Conservation (phyloP, 2,888 invertebrate genomes). For the Prosapia bicincta region DNA sequence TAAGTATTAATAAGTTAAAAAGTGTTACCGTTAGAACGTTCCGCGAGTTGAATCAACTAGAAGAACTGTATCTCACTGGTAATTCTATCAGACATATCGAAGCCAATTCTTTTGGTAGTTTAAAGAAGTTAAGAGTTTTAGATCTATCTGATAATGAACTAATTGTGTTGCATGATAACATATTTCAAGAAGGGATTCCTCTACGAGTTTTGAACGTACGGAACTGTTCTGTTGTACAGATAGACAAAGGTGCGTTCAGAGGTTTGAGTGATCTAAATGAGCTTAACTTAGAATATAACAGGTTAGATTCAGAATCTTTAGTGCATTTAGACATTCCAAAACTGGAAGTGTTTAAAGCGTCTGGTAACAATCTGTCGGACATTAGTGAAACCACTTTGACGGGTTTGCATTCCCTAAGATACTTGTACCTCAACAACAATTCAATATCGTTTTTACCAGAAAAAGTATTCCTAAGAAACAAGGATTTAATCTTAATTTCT, state of each 20-base stretch:
- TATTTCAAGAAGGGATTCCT: constrained; percentile 72
- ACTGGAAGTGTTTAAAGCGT: constrained; percentile 65
- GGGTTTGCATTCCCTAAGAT: constrained; percentile 73
- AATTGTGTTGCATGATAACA: constrained; percentile 65
- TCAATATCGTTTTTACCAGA: constrained; percentile 65
- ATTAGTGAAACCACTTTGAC: constrained; percentile 68
- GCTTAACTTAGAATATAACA: constrained; percentile 72
- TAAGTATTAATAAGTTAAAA: constrained; percentile 71
- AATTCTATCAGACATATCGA: constrained; percentile 69
- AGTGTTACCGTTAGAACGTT: constrained; percentile 71
- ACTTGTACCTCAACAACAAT: constrained; percentile 65
- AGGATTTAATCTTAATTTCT: constrained; percentile 69
- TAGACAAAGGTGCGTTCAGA: constrained; percentile 70
- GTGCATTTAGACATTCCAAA: constrained; percentile 73
- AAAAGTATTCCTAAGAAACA: constrained; percentile 70
- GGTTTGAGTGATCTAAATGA: constrained; percentile 74
- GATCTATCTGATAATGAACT: constrained; percentile 79
- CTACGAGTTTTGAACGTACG: constrained; percentile 68
- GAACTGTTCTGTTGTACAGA: constrained; percentile 69
- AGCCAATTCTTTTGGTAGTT: constrained; percentile 66
- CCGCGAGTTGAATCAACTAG: constrained; percentile 68
- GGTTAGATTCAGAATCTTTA: constrained; percentile 64
- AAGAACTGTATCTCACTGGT: constrained; percentile 72
- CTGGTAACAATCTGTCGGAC: constrained; percentile 73
- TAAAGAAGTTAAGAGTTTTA: constrained; percentile 70